Percentiles rank a stretch among this genome's conserved stretches.
Evolutionary conservation across 2,113 vertebrate species (phyloP).

Genomic region (Circaetus cinerascens): DNA sequence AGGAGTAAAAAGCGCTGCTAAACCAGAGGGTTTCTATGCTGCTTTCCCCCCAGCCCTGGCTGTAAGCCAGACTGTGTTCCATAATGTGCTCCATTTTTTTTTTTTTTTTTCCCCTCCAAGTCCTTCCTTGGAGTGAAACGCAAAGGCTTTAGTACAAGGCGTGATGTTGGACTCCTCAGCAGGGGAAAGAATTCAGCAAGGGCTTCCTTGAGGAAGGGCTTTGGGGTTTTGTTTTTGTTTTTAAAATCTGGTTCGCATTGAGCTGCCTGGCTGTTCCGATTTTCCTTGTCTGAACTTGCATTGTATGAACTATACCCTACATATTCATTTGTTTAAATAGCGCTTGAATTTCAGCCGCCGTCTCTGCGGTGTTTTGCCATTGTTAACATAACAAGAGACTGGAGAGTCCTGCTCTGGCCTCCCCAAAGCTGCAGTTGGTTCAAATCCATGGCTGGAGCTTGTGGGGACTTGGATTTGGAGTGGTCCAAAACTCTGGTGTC

Average conservation of each 20-base stretch:
- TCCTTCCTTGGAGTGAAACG: constrained; percentile 39
- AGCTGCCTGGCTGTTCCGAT: constrained; percentile 29
- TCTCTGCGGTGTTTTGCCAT: constrained; percentile 27
- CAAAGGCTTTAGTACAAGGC: neutral
- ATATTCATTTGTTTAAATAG: constrained; percentile 47
- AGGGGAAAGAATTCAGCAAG: constrained; percentile 39
- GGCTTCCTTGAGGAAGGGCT: constrained; percentile 60
- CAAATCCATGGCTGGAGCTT: neutral
- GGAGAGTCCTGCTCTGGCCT: neutral
- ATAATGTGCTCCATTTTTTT: neutral
- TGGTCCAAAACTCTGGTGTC: neutral
- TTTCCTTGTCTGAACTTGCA: constrained; percentile 47
- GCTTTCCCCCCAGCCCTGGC: constrained; percentile 17
- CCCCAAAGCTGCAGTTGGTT: neutral
- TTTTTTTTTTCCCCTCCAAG: neutral
- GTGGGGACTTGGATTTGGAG: neutral
- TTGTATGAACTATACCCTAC: constrained; percentile 40
- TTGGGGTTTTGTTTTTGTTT: constrained; percentile 63
- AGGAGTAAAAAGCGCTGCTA: neutral
- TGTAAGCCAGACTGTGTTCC: constrained; percentile 10
- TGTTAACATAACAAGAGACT: constrained; percentile 28
- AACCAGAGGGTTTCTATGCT: constrained; percentile 4
- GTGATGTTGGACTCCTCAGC: constrained; percentile 45
- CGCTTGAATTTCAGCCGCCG: neutral
- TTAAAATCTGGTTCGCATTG: constrained; percentile 55